phyloP scores from a whole-genome alignment of 2,888 invertebrate species.

The Balanococcus diminutus region DNA sequence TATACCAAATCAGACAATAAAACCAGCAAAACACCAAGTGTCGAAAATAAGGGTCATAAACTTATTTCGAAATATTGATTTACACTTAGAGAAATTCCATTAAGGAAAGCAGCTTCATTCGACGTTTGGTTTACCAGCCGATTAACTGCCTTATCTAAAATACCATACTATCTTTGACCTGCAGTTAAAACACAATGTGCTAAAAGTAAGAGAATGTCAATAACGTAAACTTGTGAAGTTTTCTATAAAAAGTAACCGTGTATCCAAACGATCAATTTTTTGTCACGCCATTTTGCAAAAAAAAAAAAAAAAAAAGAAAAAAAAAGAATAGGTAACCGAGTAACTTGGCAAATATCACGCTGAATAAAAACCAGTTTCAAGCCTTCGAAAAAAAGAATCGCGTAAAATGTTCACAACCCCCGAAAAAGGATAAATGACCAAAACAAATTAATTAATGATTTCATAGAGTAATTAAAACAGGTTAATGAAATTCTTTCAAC shows the following conservation, averaged over 20 bases:
- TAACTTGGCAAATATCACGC: not conserved
- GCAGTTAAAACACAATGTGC: not conserved
- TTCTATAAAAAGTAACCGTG: not conserved
- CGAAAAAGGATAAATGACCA: slow-evolving; percentile 18
- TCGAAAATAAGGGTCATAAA: not conserved
- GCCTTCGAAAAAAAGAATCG: not conserved
- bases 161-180: not conserved
- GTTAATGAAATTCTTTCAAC: slow-evolving; percentile 35
- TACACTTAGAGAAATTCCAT: not conserved
- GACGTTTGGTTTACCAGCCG: not conserved
- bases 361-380: not conserved
- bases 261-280: not conserved
- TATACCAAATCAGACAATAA: no score
- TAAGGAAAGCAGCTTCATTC: not conserved
- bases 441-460: slow-evolving; percentile 32
- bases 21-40: no score
- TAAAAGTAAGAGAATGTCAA: not conserved
- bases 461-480: slow-evolving; percentile 29
- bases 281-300: not conserved
- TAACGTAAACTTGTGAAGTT: not conserved
- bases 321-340: not conserved
- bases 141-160: not conserved
- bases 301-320: no score
- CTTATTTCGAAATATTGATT: not conserved
- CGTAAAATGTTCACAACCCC: not conserved